Percentiles rank a stretch among this genome's conserved stretches.
Conservation (phyloP, 2,797 vertebrate genomes). For the Intellagama lesueurii region DNA sequence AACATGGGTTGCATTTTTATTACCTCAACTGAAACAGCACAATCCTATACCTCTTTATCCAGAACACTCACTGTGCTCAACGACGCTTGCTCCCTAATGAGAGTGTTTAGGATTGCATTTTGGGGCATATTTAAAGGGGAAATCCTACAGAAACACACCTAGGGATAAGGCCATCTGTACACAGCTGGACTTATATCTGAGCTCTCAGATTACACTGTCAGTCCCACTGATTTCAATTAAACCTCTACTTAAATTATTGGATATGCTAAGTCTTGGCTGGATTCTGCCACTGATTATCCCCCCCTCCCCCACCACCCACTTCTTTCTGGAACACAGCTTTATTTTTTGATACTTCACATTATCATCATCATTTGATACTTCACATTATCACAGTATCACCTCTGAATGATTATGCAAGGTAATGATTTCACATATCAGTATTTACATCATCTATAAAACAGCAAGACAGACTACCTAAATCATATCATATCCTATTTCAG, state of each 20-base stretch:
- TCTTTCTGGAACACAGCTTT: constrained; percentile 38
- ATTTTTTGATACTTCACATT: constrained; percentile 59
- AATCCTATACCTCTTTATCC: not conserved
- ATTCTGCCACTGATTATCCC: not conserved
- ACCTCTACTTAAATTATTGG: not conserved
- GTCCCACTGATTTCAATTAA: not conserved
- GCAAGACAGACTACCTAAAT: not conserved
- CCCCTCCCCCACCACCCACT: too few relatives aligned
- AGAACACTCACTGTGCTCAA: not conserved
- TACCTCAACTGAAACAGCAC: not conserved
- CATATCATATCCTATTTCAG: not conserved
- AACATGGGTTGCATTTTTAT: constrained; percentile 12
- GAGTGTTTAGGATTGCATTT: not conserved
- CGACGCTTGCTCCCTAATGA: not conserved
- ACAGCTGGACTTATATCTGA: not conserved
- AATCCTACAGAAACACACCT: not conserved
- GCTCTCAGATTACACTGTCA: not conserved
- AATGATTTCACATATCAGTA: not conserved
- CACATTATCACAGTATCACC: constrained; percentile 46
- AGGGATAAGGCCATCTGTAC: not conserved
- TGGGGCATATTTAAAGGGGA: not conserved
- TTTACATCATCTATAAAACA: not conserved
- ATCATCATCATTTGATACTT: constrained; percentile 48
- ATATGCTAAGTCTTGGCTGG: not conserved
- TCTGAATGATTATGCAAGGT: not conserved